Conservation (phyloP, 2,888 invertebrate genomes). For the Agonopterix heracliana region DNA sequence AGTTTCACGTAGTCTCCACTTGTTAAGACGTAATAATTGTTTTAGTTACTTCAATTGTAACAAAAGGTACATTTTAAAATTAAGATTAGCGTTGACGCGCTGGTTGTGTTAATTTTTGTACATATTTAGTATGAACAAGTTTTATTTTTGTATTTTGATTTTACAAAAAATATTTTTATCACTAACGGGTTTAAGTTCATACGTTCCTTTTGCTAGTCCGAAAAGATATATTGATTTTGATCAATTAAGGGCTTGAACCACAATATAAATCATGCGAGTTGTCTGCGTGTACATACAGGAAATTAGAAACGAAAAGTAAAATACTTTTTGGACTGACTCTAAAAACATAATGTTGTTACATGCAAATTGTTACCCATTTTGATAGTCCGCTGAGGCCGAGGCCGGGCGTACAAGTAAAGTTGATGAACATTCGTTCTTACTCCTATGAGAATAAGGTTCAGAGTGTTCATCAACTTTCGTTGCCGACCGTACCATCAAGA, state of each 20-base stretch:
- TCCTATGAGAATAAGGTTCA: too few relatives aligned
- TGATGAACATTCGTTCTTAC: too few relatives aligned
- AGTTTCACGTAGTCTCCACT: slow-evolving; percentile 52
- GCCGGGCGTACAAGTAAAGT: too few relatives aligned
- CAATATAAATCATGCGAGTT: not conserved
- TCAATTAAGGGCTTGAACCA: not conserved
- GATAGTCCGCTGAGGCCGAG: too few relatives aligned
- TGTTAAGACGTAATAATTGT: slow-evolving; percentile 29
- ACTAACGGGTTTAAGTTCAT: slow-evolving; percentile 33
- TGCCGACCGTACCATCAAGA: too few relatives aligned
- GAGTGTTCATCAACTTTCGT: too few relatives aligned
- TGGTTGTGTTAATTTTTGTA: slow-evolving; percentile 31
- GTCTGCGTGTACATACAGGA: too few relatives aligned
- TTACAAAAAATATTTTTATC: slow-evolving; percentile 22
- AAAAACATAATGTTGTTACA: too few relatives aligned
- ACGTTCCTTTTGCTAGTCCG: slow-evolving; percentile 51
- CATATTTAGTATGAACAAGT: slow-evolving; percentile 16
- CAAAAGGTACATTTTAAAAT: slow-evolving; percentile 13
- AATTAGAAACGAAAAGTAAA: too few relatives aligned
- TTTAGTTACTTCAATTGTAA: slow-evolving; percentile 15
- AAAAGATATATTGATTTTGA: slow-evolving; percentile 14
- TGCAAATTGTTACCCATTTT: too few relatives aligned
- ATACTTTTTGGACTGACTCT: too few relatives aligned
- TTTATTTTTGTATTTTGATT: slow-evolving; percentile 34
- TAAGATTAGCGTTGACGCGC: slow-evolving; percentile 23